Conservation (phyloP, 2,888 invertebrate genomes). For the Exocentrus adspersus region DNA sequence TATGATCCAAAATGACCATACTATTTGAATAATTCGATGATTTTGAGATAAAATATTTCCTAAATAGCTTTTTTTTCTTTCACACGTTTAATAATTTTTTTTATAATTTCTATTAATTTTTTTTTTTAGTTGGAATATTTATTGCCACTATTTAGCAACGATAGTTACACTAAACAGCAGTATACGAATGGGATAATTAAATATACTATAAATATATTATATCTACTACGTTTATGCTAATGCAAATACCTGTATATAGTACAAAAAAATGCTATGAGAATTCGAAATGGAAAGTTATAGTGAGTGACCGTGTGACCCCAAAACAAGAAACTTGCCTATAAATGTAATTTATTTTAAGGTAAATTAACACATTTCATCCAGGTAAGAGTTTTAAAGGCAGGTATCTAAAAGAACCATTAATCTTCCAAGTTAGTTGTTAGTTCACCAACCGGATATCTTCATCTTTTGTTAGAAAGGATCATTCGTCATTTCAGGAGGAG, state of each 20-base stretch:
- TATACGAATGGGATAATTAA: too few relatives aligned
- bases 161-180: too few relatives aligned
- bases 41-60: too few relatives aligned
- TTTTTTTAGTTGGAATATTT: too few relatives aligned
- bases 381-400: slow-evolving; percentile 34
- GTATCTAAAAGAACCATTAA: slow-evolving; percentile 34
- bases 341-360: slow-evolving; percentile 38
- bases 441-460: slow-evolving; percentile 50
- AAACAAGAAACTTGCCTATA: slow-evolving; percentile 42
- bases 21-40: too few relatives aligned
- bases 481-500: slow-evolving; percentile 50
- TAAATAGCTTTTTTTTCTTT: too few relatives aligned
- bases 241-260: neutral
- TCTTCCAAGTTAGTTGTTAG: slow-evolving; percentile 40
- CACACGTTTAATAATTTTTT: too few relatives aligned
- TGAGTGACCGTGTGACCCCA: slow-evolving; percentile 40
- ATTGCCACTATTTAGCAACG: too few relatives aligned
- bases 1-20: too few relatives aligned
- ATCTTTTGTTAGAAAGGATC: slow-evolving; percentile 46
- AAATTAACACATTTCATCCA: slow-evolving; percentile 50
- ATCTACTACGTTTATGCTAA: neutral
- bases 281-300: slow-evolving; percentile 15
- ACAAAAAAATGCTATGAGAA: neutral
- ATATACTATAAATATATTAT: neutral
- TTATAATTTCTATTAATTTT: too few relatives aligned